A percentile compares a stretch with the other conserved stretches of the same genome.
These are phyloP conservation scores for Chesias legatella DNA, from an alignment of 2,888 invertebrate genomes.

Conservation along the genomic window DNA sequence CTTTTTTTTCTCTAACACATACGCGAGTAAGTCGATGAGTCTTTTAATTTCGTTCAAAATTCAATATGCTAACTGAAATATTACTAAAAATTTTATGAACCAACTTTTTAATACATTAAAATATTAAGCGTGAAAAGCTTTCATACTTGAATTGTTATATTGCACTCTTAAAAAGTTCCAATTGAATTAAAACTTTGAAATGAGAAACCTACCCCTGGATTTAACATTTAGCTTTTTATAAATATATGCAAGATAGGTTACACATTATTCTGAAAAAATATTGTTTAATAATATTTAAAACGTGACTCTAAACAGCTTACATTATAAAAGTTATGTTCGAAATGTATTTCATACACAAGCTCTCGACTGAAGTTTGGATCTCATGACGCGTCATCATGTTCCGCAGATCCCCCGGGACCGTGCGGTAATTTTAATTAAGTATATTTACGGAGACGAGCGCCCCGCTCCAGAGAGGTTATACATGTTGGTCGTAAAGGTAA, in stretches of 20 bases:
- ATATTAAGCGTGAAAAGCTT: constrained; percentile 1
- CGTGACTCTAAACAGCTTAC: too few species aligned
- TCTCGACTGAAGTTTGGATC: constrained; percentile 49
- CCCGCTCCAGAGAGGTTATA: constrained; percentile 52
- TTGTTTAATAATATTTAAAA: too few species aligned
- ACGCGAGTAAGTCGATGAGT: too few species aligned
- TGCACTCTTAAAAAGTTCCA: constrained; percentile 3
- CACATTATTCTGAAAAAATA: too few species aligned
- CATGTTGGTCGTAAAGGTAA: constrained; percentile 68
- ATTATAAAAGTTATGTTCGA: too few species aligned
- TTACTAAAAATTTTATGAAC: constrained; percentile 12
- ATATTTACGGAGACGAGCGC: constrained; percentile 64
- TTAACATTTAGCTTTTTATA: not conserved
- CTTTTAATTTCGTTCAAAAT: too few species aligned
- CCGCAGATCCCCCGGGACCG: constrained; percentile 51
- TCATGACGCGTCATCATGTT: constrained; percentile 51
- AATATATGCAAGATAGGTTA: not conserved
- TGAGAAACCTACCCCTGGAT: not conserved
- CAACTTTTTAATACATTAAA: constrained; percentile 14
- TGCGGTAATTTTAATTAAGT: constrained; percentile 76
- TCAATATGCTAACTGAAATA: constrained; percentile 8
- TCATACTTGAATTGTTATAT: not conserved
- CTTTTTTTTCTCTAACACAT: too few species aligned
- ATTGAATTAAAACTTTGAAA: not conserved
- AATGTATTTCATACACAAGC: constrained; percentile 30